A percentile compares a stretch with the other conserved stretches of the same genome.
These are phyloP conservation scores for Gadopsis marmoratus DNA, from an alignment of 2,797 vertebrate genomes.

Conservation along the genomic window DNA sequence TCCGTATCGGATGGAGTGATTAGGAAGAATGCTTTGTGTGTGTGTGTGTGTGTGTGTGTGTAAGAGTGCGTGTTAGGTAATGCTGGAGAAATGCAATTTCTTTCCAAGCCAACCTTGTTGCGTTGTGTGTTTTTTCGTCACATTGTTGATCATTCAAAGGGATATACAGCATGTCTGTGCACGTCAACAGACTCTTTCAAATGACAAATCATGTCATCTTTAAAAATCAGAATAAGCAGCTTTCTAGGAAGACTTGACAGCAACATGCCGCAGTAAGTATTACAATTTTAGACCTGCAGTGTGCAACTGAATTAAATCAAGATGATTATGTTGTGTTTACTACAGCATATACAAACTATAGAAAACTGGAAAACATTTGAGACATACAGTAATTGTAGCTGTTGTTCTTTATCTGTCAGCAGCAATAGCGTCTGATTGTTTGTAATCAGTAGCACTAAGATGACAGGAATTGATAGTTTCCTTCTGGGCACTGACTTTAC, in stretches of 20 bases:
- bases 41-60: conserved; percentile 19
- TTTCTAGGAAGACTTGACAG: conserved; percentile 4
- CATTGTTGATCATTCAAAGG: conserved; percentile 12
- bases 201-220: conserved; percentile 1
- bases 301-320: not conserved
- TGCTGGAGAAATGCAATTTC: not conserved
- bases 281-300: not conserved
- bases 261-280: too few relatives aligned
- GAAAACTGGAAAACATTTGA: not conserved
- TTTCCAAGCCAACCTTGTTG: not conserved
- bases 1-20: conserved; percentile 7
- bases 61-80: conserved; percentile 3
- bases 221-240: not conserved
- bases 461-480: conserved; percentile 29
- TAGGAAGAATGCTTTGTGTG: conserved; percentile 13
- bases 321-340: not conserved
- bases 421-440: conserved; percentile 38
- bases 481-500: conserved; percentile 40
- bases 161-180: not conserved
- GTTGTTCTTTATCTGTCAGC: conserved; percentile 26
- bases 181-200: not conserved
- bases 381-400: not conserved
- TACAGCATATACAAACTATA: not conserved
- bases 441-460: conserved; percentile 44
- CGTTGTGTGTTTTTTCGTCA: conserved; percentile 19